Conservation (phyloP, 2,888 invertebrate species). For the Hololepta plana region DNA sequence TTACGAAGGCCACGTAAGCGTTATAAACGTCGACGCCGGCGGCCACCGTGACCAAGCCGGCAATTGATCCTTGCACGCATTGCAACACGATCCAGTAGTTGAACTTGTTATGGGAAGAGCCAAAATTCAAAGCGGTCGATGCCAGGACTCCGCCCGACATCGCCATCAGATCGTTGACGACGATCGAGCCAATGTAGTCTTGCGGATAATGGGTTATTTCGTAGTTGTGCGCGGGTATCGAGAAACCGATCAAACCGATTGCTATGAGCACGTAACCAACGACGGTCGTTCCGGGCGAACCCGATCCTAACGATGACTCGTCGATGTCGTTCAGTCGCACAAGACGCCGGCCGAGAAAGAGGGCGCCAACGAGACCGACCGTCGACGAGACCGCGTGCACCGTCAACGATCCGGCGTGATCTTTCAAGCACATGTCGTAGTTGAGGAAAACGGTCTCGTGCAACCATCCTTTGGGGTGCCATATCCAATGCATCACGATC, state of each 20-base stretch:
- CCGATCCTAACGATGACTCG: conserved; percentile 18
- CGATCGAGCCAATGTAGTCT: no score
- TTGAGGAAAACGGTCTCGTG: conserved; percentile 11
- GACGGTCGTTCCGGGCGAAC: conserved; percentile 12
- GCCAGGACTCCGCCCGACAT: no score
- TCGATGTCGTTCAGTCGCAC: conserved; percentile 19
- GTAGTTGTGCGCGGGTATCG: conserved; percentile 10
- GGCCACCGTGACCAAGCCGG: conserved; percentile 19
- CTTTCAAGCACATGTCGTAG: conserved; percentile 15
- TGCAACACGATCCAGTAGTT: conserved; percentile 22
- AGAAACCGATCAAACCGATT: conserved; percentile 17
- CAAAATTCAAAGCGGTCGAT: conserved; percentile 12
- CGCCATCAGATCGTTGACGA: no score
- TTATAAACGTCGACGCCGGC: conserved; percentile 19
- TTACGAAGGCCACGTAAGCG: conserved; percentile 15
- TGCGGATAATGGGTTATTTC: no score
- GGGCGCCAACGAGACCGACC: conserved; percentile 18
- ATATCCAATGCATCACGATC: conserved; percentile 22
- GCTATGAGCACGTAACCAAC: conserved; percentile 18
- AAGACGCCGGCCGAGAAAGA: conserved; percentile 20
- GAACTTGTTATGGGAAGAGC: conserved; percentile 13
- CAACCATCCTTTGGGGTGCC: conserved; percentile 22
- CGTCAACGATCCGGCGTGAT: conserved; percentile 17
- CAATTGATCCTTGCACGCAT: conserved; percentile 20
- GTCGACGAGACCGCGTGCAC: conserved; percentile 20